Percentiles rank a stretch among this genome's conserved stretches.
Evolutionary conservation across 2,113 vertebrate genomes (phyloP).

Genomic region (Epinephelus moara): DNA sequence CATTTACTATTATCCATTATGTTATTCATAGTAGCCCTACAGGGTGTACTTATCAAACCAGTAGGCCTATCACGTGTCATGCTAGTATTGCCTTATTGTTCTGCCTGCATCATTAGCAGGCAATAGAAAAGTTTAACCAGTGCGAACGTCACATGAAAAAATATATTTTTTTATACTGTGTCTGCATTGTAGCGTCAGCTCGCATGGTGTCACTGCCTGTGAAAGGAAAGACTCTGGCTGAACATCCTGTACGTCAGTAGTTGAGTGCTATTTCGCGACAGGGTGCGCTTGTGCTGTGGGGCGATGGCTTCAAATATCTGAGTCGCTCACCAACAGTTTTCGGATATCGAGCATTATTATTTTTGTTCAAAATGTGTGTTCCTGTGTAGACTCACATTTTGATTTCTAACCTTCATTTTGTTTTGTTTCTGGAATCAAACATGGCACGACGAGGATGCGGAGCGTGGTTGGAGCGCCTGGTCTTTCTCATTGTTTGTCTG

Average conservation of each 20-base stretch:
- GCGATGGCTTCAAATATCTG: slow-evolving; percentile 8
- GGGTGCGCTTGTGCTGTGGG: neutral
- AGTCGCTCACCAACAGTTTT: neutral
- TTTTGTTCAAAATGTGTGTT: neutral
- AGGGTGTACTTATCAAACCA: neutral
- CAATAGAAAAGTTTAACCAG: neutral
- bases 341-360: neutral
- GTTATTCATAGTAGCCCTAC: neutral
- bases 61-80: neutral
- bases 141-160: neutral
- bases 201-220: slow-evolving; percentile 69
- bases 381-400: neutral
- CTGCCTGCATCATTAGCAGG: neutral
- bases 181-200: slow-evolving; percentile 23
- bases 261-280: slow-evolving; percentile 3
- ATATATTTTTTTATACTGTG: neutral
- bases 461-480: slow-evolving; percentile 7
- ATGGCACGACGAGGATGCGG: slow-evolving; percentile 48
- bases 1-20: too few relatives aligned
- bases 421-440: neutral
- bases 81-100: neutral
- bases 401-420: neutral
- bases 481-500: slow-evolving; percentile 54
- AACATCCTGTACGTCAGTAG: slow-evolving; percentile 14
- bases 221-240: neutral